Conservation (phyloP, 2,113 vertebrate genomes). For the Glaucidium brasilianum region DNA sequence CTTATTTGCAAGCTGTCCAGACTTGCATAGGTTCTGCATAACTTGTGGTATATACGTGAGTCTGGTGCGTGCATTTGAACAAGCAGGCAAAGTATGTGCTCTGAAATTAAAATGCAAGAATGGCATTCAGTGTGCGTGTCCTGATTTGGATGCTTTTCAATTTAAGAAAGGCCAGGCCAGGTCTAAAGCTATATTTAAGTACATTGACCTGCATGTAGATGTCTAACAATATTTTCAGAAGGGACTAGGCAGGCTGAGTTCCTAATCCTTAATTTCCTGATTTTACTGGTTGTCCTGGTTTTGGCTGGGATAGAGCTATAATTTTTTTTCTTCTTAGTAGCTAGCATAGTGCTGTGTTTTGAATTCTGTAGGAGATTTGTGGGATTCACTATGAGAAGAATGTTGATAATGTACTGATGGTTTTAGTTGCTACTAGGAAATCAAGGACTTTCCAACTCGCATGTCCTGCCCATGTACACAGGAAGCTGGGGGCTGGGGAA, state of each 20-base stretch:
- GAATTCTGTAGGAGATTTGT: too few relatives aligned
- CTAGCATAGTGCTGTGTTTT: too few relatives aligned
- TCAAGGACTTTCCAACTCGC: too few relatives aligned
- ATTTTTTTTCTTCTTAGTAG: too few relatives aligned
- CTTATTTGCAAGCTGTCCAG: not conserved
- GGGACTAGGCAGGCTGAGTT: not conserved
- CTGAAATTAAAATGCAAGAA: not conserved
- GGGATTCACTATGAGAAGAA: too few relatives aligned
- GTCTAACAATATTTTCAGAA: not conserved
- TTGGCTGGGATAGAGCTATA: too few relatives aligned
- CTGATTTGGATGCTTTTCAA: not conserved
- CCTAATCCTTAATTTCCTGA: not conserved
- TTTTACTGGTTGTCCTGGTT: not conserved
- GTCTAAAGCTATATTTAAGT: not conserved
- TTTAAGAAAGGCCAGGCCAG: not conserved
- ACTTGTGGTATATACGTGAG: fast-evolving
- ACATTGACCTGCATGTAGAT: not conserved
- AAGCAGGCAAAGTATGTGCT: not conserved
- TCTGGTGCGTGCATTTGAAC: fast-evolving
- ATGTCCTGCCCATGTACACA: too few relatives aligned
- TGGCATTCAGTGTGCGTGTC: not conserved
- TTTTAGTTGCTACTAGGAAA: too few relatives aligned
- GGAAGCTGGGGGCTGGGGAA: too few relatives aligned
- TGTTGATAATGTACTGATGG: too few relatives aligned
- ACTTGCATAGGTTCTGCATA: not conserved